Percentiles rank a stretch among this genome's conserved stretches.
Conservation (phyloP, 2,113 vertebrate species). For the Cathartes aura region DNA sequence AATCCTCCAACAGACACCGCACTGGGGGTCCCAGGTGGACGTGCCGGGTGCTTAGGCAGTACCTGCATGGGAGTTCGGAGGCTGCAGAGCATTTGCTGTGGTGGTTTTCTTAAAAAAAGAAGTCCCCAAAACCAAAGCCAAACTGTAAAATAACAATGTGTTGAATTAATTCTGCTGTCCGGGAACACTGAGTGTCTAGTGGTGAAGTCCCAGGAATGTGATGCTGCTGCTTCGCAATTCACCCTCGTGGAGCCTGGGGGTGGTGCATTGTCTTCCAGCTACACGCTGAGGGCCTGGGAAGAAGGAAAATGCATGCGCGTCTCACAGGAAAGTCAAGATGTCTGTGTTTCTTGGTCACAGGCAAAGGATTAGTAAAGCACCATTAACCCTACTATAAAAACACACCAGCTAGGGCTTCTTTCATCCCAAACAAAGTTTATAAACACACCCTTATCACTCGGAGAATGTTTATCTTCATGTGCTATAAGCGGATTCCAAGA, state of each 20-base stretch:
- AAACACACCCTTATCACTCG: constrained; percentile 71
- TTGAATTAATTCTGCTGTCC: constrained; percentile 21
- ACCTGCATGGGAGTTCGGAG: neutral
- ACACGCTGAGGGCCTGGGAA: neutral
- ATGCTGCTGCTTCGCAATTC: constrained; percentile 21
- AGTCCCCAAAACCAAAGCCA: neutral
- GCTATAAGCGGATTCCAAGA: constrained; percentile 66
- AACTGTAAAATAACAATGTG: constrained; percentile 10
- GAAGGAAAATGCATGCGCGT: neutral
- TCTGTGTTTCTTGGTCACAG: constrained; percentile 49
- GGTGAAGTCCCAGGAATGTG: constrained; percentile 43
- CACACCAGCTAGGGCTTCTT: constrained; percentile 68
- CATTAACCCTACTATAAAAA: constrained; percentile 75
- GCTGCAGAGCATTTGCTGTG: neutral
- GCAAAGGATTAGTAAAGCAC: constrained; percentile 74
- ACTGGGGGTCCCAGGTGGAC: accelerated
- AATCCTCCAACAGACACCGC: neutral
- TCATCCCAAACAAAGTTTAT: constrained; percentile 75
- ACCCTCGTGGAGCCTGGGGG: neutral
- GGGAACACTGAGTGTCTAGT: neutral
- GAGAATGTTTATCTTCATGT: constrained; percentile 74
- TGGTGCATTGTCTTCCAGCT: constrained; percentile 38
- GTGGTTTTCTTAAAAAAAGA: neutral
- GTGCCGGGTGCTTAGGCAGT: neutral
- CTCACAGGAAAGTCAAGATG: constrained; percentile 41